Base-by-base conservation (phyloP, 2,113 vertebrate genomes). In the Vimba vimba region DNA sequence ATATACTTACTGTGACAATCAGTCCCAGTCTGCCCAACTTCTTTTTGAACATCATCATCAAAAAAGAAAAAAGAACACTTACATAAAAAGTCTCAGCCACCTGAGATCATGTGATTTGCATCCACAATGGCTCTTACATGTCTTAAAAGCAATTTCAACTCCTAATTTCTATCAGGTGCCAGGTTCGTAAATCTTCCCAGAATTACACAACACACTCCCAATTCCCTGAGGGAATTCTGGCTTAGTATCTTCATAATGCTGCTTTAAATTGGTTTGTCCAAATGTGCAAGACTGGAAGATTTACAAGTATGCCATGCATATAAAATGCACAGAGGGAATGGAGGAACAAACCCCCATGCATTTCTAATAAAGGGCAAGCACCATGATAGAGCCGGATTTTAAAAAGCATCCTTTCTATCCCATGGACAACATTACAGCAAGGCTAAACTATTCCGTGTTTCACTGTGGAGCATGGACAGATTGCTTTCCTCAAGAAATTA, bases 221-320 rank as follows among this genome's bases (percentile, higher is more conserved):
- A 47, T 11, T 47, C 33, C 79, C 60, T 23, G 4, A 66, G 79
- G 77, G 21, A 60, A 47, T 33, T 39, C 55, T 39, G 33, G 21
- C 21, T 81, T 81, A 64, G 79, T 66, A 25, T 81, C 60, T 81
- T 47, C 47, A 66, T 64, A 81, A 62, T 21, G 60, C 87, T 88
- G 86, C 90, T 90, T 93, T 90, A 90, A 89, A 90, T 90, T 85
- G 91, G 87, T 90, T 85, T 90, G 86, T 94, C 88, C 87, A 93
- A 94, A 94, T 94, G 93, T 93, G 92, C 47, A 82, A 90, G 89
- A 90, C 91, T 91, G n/a, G 77, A 91, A 91, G 92, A 92, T 92
- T 88, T 90, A 91, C 90, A 89, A 66, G 77, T 86, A 88, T 89
- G 91, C 89, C 87, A 12, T 85, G 88, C 92, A 93, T 93, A 92